These are phyloP conservation scores for Salvelinus namaycush DNA, from an alignment of 2,113 vertebrate species.

Conservation along the genomic window DNA sequence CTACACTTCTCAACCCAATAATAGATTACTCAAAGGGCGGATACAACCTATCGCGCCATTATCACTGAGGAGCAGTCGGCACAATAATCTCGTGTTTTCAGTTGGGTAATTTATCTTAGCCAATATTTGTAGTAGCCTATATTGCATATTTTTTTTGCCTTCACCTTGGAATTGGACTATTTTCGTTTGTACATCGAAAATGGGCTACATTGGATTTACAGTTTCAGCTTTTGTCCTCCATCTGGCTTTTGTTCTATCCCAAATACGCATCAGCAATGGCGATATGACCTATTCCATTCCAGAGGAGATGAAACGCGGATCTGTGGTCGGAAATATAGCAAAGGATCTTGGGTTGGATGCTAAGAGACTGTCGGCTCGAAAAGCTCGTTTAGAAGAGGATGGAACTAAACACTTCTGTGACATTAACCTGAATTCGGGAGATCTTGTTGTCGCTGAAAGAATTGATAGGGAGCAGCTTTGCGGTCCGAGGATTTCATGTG, in stretches of 20 bases:
- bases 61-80: too few species aligned
- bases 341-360: not conserved
- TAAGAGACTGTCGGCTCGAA: not conserved
- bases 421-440: constrained; percentile 43
- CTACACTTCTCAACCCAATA: too few species aligned
- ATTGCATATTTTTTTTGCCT: too few species aligned
- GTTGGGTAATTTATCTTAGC: too few species aligned
- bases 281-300: not conserved
- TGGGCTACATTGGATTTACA: not conserved
- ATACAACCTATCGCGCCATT: too few species aligned
- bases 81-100: too few species aligned
- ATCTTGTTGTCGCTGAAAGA: constrained; percentile 49
- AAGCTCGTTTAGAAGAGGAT: not conserved
- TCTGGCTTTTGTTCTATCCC: not conserved
- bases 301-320: not conserved
- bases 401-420: constrained; percentile 43
- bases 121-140: too few species aligned
- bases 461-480: constrained; percentile 65
- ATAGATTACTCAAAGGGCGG: too few species aligned
- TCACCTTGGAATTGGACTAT: not conserved
- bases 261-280: not conserved
- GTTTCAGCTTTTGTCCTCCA: not conserved
- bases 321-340: not conserved
- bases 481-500: constrained; percentile 50
- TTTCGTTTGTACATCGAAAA: not conserved